A percentile compares a stretch with the other conserved stretches of the same genome.
phyloP scores from a whole-genome alignment of 2,888 invertebrate species.

The Ditula angustiorana region DNA sequence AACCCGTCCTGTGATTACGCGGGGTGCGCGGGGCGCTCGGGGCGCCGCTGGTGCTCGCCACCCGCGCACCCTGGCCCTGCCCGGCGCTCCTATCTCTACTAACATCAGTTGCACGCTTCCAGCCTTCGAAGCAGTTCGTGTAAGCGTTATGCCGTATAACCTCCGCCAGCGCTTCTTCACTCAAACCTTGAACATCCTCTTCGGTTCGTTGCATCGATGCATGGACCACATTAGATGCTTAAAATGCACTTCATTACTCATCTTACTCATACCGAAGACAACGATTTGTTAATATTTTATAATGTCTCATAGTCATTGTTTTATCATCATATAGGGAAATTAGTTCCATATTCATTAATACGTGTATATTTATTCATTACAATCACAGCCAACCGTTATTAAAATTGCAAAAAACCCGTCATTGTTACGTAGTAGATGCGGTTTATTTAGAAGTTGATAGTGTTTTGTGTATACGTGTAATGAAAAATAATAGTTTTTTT shows the following conservation, averaged over 20 bases:
- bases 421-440: constrained; percentile 31
- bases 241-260: constrained; percentile 72
- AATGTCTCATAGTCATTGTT: constrained; percentile 48
- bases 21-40: constrained; percentile 64
- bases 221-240: constrained; percentile 84
- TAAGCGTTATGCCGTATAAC: constrained; percentile 77
- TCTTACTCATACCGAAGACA: constrained; percentile 55
- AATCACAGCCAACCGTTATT: constrained; percentile 21
- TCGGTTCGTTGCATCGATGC: constrained; percentile 83
- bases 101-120: constrained; percentile 74
- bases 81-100: constrained; percentile 47
- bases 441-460: constrained; percentile 27
- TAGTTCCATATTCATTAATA: constrained; percentile 38
- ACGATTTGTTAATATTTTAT: constrained; percentile 45
- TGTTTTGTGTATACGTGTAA: constrained; percentile 13
- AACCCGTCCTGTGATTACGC: constrained; percentile 76
- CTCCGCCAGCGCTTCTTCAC: constrained; percentile 75
- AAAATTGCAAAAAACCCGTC: constrained; percentile 23
- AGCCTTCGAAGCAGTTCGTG: constrained; percentile 69
- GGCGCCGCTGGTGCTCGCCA: constrained; percentile 65
- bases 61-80: constrained; percentile 50
- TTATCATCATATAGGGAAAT: constrained; percentile 39
- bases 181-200: constrained; percentile 74
- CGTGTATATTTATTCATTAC: constrained; percentile 34
- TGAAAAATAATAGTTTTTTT: neutral